phyloP scores from a whole-genome alignment of 37 sponge, comb jelly and placozoan species.

The Diacarnus erythraeanus region DNA sequence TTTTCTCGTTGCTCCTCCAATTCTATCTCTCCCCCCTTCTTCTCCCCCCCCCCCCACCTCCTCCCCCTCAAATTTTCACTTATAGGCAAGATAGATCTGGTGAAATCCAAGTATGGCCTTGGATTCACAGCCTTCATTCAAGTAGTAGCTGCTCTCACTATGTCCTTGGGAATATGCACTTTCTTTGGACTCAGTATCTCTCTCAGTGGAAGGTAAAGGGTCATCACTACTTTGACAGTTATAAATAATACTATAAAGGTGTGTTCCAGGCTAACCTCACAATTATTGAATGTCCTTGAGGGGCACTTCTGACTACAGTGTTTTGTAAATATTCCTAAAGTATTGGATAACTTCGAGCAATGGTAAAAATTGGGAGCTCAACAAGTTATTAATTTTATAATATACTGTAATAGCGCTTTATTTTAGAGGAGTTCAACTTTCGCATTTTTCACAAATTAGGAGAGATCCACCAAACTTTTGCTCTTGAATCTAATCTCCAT shows the following conservation, averaged over 20 bases:
- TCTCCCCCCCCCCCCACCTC: not conserved
- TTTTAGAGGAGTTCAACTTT: too few species aligned
- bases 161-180: constrained; percentile 96
- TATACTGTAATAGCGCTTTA: too few species aligned
- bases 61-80: not conserved
- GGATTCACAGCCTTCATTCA: constrained; percentile 84
- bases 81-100: constrained; percentile 90
- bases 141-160: constrained; percentile 78
- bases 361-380: too few species aligned
- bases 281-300: too few species aligned
- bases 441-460: too few species aligned
- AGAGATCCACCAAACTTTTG: too few species aligned
- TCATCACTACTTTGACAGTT: not conserved
- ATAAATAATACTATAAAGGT: not conserved
- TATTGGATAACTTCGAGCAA: too few species aligned
- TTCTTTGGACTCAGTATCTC: constrained; percentile 88
- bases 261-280: not conserved
- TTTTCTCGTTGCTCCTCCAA: not conserved
- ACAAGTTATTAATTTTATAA: too few species aligned
- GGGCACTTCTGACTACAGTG: too few species aligned
- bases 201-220: constrained; percentile 75
- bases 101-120: constrained; percentile 86
- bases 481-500: too few species aligned
- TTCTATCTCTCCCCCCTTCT: not conserved
- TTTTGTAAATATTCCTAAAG: too few species aligned